Evolutionary conservation across 2,797 vertebrate species (phyloP), one percentile per base, ranked within the genome.

Genomic region (Perodicticus potto): DNA sequence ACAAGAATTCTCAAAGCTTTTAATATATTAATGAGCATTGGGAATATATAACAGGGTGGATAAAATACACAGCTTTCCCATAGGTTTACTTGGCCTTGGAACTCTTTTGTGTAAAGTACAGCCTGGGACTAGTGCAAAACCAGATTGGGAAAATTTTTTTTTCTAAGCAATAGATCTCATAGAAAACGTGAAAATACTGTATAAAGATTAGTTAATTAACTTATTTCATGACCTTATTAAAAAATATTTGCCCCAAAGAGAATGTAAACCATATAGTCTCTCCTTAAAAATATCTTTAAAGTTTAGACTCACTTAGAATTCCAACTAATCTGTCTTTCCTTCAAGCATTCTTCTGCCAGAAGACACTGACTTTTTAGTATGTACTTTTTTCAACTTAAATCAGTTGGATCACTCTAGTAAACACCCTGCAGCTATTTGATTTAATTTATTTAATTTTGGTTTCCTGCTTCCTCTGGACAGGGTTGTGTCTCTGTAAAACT

Each of bases 121-220:
- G 29, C 45, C 43, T 61, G 72, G n/a, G 10, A 95, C n/a, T 63
- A 86, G 10, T n/a, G 0, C 40, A 89, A 96, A 93, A 70, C n/a
- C 11, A 69, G 7, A 45, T 73, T 92, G 59, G 14, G 22, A 93
- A 53, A 40, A 27, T 25, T 63, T 76, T 27, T 83, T 76, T 77
- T 40, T 34, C 16, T 89, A 86, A 93, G 25, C 14, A 88, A 85
- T 70, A 65, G 7, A 77, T 72, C 1, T 74, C 69, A 12, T 96
- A 87, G 69, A 94, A 94, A 94, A 87, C 57, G 53, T 37, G 61
- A 95, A 82, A 34, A 69, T 77, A 59, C 5, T 90, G 12, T 59
- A 67, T 65, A 94, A 90, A 96, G 69, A 2, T 22, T 43, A 16
- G 22, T 80, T 88, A 93, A 94, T 85, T 84, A 93, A 87, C 55